Percentiles rank a stretch among this genome's conserved stretches.
Conservation (phyloP, 2,113 vertebrate species). For the Laticauda colubrina region DNA sequence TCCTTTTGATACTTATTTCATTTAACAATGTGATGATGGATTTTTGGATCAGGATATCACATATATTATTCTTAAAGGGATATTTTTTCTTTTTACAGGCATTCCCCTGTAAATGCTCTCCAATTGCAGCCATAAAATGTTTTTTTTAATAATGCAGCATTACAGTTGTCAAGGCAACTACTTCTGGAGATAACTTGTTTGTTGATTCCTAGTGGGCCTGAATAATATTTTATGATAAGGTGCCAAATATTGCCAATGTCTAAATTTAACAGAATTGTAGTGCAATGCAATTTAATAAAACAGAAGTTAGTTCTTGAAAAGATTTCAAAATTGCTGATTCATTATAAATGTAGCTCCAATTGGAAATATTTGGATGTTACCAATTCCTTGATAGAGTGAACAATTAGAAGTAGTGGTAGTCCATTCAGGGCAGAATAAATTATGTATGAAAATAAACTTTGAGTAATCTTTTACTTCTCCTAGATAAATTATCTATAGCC, state of each 20-base stretch:
- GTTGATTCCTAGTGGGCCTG: slow-evolving; percentile 21
- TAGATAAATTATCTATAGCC: neutral
- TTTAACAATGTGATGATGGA: neutral
- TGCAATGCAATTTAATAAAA: neutral
- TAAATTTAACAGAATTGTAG: slow-evolving; percentile 41
- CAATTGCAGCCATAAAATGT: slow-evolving; percentile 9
- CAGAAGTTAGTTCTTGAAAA: slow-evolving; percentile 18
- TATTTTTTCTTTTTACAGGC: neutral
- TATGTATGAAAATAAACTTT: neutral
- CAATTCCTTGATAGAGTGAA: neutral
- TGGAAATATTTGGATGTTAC: neutral
- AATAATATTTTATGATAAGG: slow-evolving; percentile 32
- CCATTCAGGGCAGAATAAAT: neutral
- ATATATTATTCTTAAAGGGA: neutral
- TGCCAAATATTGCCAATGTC: neutral
- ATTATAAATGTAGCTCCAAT: neutral
- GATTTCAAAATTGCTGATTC: slow-evolving; percentile 24
- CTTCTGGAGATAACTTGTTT: slow-evolving; percentile 45
- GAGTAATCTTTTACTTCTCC: neutral
- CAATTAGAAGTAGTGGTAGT: neutral
- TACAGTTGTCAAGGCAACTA: slow-evolving; percentile 61
- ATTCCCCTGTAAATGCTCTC: slow-evolving; percentile 11
- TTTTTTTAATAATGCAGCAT: slow-evolving; percentile 15
- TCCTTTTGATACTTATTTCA: neutral
- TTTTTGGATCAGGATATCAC: neutral